Base-by-base conservation (phyloP, 1,140 invertebrate genomes). In the Diprion similis region DNA sequence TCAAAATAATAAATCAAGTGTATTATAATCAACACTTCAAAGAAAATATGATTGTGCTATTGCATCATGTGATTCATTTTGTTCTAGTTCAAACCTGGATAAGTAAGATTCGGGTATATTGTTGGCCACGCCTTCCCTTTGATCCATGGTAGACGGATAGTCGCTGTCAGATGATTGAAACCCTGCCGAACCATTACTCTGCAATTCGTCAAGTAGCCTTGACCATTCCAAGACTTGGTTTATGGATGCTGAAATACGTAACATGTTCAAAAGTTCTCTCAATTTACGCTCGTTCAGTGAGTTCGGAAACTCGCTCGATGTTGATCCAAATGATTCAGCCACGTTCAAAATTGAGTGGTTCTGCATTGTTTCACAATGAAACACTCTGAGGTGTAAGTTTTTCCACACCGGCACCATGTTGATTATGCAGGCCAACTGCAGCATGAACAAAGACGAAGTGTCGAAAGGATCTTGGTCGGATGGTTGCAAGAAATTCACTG, bases 371-470 rank as follows among this genome's bases (percentile, higher is more conserved):
- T 91, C 91, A 80, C 95, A 97, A 24, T 98, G 91, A 82, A 96
- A 96, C 17, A 98, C 93, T 51, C 97, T 89, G 46, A 99, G 88
- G 19, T 91, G 90, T 59, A 97, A 90, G 78, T 93, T 93, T 78
- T 94, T 94, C 93, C 96, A 98, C 80, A 93, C 89, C 13, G 92
- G 89, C 73, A 96, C 93, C 94, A 99, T 99, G 79, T 97, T 95
- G 17, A 99, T 92, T 73, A 99, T 98, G 79, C 98, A 99, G 1
- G 98, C 97, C 68, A 99, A 85, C 87, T 99, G 98, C 80, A 99
- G 92, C 90, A 99, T 95, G 86, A 99, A 99, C 69, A 99, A 89
- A 77, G 93, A 97, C 64, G 93, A 96, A 79, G 93, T 94, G 72
- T 96, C 95, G 85, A 96, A 96, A 6, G 92, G 90, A 83, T 95